Base-by-base conservation (phyloP, 2,888 invertebrate genomes). In the Andricus quercusramuli region DNA sequence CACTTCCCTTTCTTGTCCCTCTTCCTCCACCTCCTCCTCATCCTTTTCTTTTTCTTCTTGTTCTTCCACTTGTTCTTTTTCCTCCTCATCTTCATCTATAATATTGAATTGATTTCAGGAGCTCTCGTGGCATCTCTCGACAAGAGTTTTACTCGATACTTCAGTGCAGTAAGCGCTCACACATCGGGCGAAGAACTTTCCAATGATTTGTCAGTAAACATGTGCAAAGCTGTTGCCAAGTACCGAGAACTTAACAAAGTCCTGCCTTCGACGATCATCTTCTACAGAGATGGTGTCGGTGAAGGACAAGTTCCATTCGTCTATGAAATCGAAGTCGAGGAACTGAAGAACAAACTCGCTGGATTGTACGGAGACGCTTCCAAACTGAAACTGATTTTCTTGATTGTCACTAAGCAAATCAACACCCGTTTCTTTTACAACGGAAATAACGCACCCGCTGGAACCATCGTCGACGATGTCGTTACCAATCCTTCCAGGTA, bases 231-330 rank as follows among this genome's bases (percentile, higher is more conserved):
- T 0, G 83, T 94, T 0, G 90, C 90, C 5, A 93, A 93, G 82
- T 97, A 94, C 90, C 92, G 93, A 2, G 92, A 94, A 5, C 77
- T 90, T 0, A 94, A 95, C 37, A 88, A 89, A 0, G 81, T 86
- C 0, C 85, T 93, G 3, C 99, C 99, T 0, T 93, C 94, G 0
- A 94, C 95, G 0, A 96, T 99, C 70, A 90, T 98, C 3, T 94
- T 98, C 56, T 99, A 96, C 92, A 95, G 99, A n/a, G 99, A 99
- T 92, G 99, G 98, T 41, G 98, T 99, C 0, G 98, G 98, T 3
- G 98, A 98, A 86, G 98, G 98, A 0, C 97, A 98, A 89, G 94
- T 98, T 2, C 94, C 95, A 0, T 96, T 96, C 81, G 98, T 99
- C 0, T 93, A 94, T 15, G 94, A 95, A 1, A 95, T 96, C 64